Percentiles rank a stretch among this genome's conserved stretches.
These are phyloP conservation scores for Spicauda simplicius DNA, from an alignment of 2,888 invertebrate species.

Conservation along the genomic window DNA sequence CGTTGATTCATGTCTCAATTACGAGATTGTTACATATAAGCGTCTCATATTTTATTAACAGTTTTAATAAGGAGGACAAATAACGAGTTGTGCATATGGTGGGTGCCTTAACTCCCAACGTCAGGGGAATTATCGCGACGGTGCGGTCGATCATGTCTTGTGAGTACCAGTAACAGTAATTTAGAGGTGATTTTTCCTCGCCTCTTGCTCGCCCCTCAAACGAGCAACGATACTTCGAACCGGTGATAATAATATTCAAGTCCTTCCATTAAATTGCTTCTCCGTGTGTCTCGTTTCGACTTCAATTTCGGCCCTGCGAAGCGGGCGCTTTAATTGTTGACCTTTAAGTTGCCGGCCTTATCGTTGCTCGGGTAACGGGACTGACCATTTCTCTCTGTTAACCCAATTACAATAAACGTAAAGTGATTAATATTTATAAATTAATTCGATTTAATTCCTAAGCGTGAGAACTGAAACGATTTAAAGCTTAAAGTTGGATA, in stretches of 20 bases:
- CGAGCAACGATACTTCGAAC: constrained; percentile 42
- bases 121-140: constrained; percentile 25
- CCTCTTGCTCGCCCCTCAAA: constrained; percentile 50
- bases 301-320: constrained; percentile 61
- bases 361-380: constrained; percentile 10
- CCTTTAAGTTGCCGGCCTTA: constrained; percentile 52
- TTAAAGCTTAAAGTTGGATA: background rate
- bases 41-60: constrained; percentile 24
- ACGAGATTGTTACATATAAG: constrained; percentile 15
- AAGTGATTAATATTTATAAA: constrained; percentile 6
- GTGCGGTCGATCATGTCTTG: constrained; percentile 20
- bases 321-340: constrained; percentile 60
- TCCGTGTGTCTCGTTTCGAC: constrained; percentile 63
- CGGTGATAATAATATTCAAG: constrained; percentile 65
- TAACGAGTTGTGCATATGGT: constrained; percentile 27
- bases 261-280: constrained; percentile 65
- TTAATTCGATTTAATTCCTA: constrained; percentile 6
- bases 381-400: constrained; percentile 11
- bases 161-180: constrained; percentile 53
- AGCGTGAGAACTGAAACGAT: background rate
- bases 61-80: constrained; percentile 35
- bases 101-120: constrained; percentile 17
- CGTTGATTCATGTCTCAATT: constrained; percentile 22
- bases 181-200: constrained; percentile 58
- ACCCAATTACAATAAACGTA: constrained; percentile 20